Conservation (phyloP, 2,888 invertebrate species). For the Agrotis clavis region DNA sequence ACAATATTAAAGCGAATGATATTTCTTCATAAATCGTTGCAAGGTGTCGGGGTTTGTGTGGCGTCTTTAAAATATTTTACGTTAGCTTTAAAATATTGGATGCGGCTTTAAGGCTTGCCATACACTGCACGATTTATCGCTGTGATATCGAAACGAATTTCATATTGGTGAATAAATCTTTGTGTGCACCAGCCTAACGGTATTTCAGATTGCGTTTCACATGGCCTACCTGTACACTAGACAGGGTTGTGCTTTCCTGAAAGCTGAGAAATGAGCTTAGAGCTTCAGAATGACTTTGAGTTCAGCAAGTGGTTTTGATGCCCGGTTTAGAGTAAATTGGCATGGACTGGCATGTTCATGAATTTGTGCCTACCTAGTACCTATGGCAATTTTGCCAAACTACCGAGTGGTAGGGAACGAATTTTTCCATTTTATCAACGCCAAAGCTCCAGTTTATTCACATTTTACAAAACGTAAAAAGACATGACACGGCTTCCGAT, state of each 20-base stretch:
- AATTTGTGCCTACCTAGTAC: too few relatives aligned
- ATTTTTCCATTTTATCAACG: too few relatives aligned
- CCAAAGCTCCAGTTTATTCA: too few relatives aligned
- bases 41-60: constrained; percentile 69
- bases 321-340: too few relatives aligned
- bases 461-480: neutral
- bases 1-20: constrained; percentile 77
- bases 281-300: too few relatives aligned
- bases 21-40: constrained; percentile 77
- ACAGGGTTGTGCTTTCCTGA: neutral
- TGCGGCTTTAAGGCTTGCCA: constrained; percentile 44
- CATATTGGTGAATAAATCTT: constrained; percentile 37
- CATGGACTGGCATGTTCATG: too few relatives aligned
- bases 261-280: neutral
- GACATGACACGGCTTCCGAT: neutral
- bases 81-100: constrained; percentile 60
- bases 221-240: neutral
- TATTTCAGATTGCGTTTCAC: neutral
- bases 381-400: too few relatives aligned
- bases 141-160: constrained; percentile 34
- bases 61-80: constrained; percentile 65
- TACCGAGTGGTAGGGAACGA: too few relatives aligned
- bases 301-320: too few relatives aligned
- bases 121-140: constrained; percentile 43
- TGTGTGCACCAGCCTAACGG: constrained; percentile 24